These are phyloP conservation scores for Cryptotis parvus DNA, from an alignment of 2,113 vertebrate species.

Conservation along the genomic window DNA sequence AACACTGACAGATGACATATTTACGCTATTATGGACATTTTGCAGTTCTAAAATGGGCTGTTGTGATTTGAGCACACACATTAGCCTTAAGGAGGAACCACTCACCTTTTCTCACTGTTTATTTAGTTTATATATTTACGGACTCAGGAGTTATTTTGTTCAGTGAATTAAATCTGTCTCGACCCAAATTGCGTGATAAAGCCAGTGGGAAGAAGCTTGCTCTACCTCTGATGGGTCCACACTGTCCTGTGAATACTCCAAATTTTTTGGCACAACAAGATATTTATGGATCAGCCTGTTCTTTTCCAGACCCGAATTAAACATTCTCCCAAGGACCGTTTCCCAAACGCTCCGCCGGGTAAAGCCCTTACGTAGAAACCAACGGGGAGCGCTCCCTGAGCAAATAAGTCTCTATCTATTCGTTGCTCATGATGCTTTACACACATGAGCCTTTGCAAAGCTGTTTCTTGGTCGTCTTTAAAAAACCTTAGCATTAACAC, in stretches of 20 bases:
- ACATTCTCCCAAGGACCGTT: not conserved
- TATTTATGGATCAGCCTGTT: not conserved
- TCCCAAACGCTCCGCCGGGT: not conserved
- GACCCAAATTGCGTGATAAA: not conserved
- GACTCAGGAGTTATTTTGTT: not conserved
- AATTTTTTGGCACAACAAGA: not conserved
- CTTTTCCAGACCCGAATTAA: not conserved
- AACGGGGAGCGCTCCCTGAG: not conserved
- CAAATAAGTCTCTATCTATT: not conserved
- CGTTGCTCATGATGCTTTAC: not conserved
- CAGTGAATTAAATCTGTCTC: not conserved
- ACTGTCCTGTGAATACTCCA: not conserved
- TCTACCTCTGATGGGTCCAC: not conserved
- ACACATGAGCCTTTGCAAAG: not conserved
- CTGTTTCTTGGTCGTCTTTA: not conserved
- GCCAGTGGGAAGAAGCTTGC: not conserved
- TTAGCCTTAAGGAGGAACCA: not conserved
- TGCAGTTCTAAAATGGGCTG: not conserved
- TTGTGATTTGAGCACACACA: not conserved
- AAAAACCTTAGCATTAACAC: not conserved
- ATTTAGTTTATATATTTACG: not conserved
- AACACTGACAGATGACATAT: not conserved
- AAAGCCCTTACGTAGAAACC: not conserved
- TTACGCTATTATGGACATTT: no score
- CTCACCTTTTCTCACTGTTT: not conserved